Base-by-base conservation (phyloP, 2,888 invertebrate species). In the Lasioglossum oenotherae region DNA sequence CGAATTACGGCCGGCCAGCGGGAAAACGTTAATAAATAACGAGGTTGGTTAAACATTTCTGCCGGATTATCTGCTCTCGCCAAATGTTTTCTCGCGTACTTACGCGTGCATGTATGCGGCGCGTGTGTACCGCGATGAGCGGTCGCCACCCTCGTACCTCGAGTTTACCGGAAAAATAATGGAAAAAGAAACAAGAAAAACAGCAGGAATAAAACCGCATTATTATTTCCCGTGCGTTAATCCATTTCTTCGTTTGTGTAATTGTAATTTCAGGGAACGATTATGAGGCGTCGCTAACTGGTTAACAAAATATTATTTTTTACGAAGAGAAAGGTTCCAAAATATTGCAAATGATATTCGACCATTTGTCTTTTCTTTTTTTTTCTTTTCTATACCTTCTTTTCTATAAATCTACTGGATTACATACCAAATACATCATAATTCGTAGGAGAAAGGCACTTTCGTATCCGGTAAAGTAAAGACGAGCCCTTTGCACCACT, bases 11-110 rank as follows among this genome's bases (percentile, higher is more conserved):
- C 49, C 72, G 14, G 23, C 71, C 35, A 31, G 10, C 16, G 49
- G 72, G 35, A 72, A 76, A 83, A 81, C 82, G 82, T 76, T 83
- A 83, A 81, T 83, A 81, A 72, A 83, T 83, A 83, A 81, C 83
- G 72, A 81, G 76, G 35, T 49, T 81, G 76, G 72, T 74, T 76
- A 83, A 78, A 81, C 82, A 75, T 83, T 82, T 82, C 75, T 60
- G 75, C 41, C 46, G 72, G 78, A 71, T 82, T 81, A 82, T 74
- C 76, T 41, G 75, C 69, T 44, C 76, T 57, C 69, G 76, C 19
- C 75, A 53, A 75, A 69, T 69, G 76, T 80, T 80, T 69, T 75
- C 75, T 41, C 53, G 75, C 69, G 27, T 49, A 75, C 57, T 75
- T 80, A 71, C 44, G 31, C 75, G 41, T 31, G 53, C 38, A 69